Evolutionary conservation across 2,113 vertebrate genomes (phyloP).

Genomic region (Numida meleagris): DNA sequence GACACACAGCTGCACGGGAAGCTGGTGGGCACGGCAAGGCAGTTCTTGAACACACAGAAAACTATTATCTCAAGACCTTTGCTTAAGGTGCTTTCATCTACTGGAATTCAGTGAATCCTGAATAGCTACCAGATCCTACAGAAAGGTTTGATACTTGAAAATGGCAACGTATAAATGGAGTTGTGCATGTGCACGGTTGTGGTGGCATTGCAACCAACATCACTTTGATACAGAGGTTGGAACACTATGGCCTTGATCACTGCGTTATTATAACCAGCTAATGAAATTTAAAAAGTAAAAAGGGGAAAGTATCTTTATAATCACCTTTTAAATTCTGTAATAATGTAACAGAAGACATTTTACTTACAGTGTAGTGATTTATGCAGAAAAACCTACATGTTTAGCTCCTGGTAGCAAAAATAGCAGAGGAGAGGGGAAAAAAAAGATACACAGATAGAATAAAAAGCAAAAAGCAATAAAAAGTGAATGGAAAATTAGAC

Average conservation of each 20-base stretch:
- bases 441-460: background rate
- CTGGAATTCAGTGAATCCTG: slow-evolving; percentile 23
- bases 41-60: slow-evolving; percentile 49
- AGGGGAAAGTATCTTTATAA: background rate
- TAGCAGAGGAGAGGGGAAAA: background rate
- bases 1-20: background rate
- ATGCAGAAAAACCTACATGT: slow-evolving; percentile 16
- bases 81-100: background rate
- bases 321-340: background rate
- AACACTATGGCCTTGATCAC: background rate
- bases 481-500: slow-evolving; percentile 55
- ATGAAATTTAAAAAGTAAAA: slow-evolving; percentile 5
- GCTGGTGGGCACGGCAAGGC: background rate
- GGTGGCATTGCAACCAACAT: background rate
- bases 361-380: background rate
- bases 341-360: slow-evolving; percentile 37
- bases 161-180: background rate
- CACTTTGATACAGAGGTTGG: background rate
- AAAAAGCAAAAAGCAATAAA: slow-evolving; percentile 43
- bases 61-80: slow-evolving; percentile 3
- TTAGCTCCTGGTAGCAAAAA: background rate
- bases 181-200: background rate
- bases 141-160: background rate
- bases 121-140: background rate
- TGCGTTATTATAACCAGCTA: slow-evolving; percentile 7